Evolutionary conservation across 2,888 invertebrate species (phyloP).

Genomic region (Mimachlamys varia): DNA sequence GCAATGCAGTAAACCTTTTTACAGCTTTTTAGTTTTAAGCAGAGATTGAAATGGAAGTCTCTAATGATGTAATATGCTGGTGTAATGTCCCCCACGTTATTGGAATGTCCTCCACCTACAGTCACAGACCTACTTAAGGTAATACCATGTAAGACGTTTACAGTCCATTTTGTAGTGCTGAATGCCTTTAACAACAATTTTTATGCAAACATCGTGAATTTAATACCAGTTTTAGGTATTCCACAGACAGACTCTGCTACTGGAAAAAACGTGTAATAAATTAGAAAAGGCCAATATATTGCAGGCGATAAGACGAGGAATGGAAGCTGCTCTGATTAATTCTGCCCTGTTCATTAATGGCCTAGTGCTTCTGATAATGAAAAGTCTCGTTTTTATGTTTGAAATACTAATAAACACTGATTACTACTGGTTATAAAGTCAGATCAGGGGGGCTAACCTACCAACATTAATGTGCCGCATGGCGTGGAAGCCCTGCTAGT

Average conservation of each 20-base stretch:
- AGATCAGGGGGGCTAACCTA: neutral
- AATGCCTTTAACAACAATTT: neutral
- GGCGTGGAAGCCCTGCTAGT: neutral
- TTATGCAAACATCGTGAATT: neutral
- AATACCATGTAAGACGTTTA: neutral
- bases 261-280: slow-evolving; percentile 4
- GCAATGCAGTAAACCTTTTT: neutral
- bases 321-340: neutral
- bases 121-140: neutral
- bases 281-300: slow-evolving; percentile 34
- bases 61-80: neutral
- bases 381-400: slow-evolving; percentile 29
- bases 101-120: neutral
- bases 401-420: slow-evolving; percentile 17
- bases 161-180: slow-evolving; percentile 23
- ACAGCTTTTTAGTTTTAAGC: neutral
- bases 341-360: slow-evolving; percentile 15
- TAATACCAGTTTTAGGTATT: slow-evolving; percentile 28
- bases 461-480: neutral
- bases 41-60: neutral
- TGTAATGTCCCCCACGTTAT: neutral
- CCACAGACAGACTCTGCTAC: neutral
- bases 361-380: slow-evolving; percentile 23
- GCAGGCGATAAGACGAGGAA: slow-evolving; percentile 19
- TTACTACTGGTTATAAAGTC: slow-evolving; percentile 3